Base-by-base conservation (phyloP, 2,113 vertebrate genomes). In the Scopus umbretta region DNA sequence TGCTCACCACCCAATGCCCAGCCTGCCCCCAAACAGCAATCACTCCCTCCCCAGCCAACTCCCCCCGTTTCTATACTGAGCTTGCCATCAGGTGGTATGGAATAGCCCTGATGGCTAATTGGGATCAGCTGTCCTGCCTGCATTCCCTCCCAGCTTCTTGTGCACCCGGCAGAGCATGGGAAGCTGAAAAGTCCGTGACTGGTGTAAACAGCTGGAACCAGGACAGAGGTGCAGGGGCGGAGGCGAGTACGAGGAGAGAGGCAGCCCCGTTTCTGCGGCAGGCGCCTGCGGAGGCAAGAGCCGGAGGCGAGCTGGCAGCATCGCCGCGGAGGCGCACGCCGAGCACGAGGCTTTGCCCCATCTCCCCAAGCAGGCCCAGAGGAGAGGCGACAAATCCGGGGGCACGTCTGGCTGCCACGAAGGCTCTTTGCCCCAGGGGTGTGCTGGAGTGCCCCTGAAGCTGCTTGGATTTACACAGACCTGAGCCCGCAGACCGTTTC, bases 251-350 rank as follows among this genome's bases (percentile, higher is more conserved):
- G 5, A 49, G 65, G 53, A 19, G 6, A 7, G 38, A 34, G 58
- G 15, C 53, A 56, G 66, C 25, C 11, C 11, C 58, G 0, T 10
- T 40, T 8, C 23, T 76, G 43, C 76, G 34, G 66, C 53, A 7
- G 13, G 47, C 5, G 5, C 3, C 19, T 13, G 27, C 4, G 43
- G 21, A 20, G 50, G 6, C 10, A 32, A 26, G 17, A 26, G 17
- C 16, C 34, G 59, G 4, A 1, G 32, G 1, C 1, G 42, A 23
- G 53, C 79, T n/a, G 70, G 11, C 2, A 5, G 70, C 74, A n/a
- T 9, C 15, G 0, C 27, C 52, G 4, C 9, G 8, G 14, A 34
- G 42, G 25, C 53, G 49, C 62, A 3, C 0, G 0, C 78, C 3
- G 1, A 61, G 74, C 74, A 7, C n/a, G 9, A 29, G 36, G 83